Base-by-base conservation (phyloP, 2,113 vertebrate genomes). In the Lasiurus cinereus region DNA sequence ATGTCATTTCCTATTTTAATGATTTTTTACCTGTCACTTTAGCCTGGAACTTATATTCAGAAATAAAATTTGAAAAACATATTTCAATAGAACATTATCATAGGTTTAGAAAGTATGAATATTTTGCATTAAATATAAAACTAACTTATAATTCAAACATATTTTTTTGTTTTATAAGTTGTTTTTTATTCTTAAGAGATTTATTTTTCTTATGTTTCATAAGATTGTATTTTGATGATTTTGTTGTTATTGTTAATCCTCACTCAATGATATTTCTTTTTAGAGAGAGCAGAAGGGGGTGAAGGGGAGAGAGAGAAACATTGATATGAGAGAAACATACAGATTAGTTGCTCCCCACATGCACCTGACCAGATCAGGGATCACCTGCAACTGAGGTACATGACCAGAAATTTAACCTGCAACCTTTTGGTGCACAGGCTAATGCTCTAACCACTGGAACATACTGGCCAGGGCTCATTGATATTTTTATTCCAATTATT, bases 121-220 rank as follows among this genome's bases (percentile, higher is more conserved):
- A 77, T 43, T 84, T 83, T 50, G 0, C 21, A 84, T 64, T 76
- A 33, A 86, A 43, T 73, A 73, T 59, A 78, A 91, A 80, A 43
- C 12, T 67, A 66, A 91, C 50, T 69, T 73, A 76, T 67, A 94
- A 92, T 82, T 70, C 7, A 62, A 72, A 84, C 52, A 5, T 67
- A 56, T 85, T 84, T 83, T 83, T 66, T 90, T 80, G 64, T 0
- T 62, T 64, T 62, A 50, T 0, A 70, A 69, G 31, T 66, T 46
- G 56, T 50, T 70, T 91, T 89, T 74, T 8, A 66, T 79, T 27
- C 13, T 85, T 15, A 48, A 90, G 43, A 90, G 18, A 56, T 94
- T 15, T 89, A 59, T 21, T 94, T 83, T 73, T 79, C 18, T 7
- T 46, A 6, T 89, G 0, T 13, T 87, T 22, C 21, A 31, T 62